These are phyloP conservation scores for Acheta domesticus DNA, from an alignment of 2,888 invertebrate species.

Conservation along the genomic window DNA sequence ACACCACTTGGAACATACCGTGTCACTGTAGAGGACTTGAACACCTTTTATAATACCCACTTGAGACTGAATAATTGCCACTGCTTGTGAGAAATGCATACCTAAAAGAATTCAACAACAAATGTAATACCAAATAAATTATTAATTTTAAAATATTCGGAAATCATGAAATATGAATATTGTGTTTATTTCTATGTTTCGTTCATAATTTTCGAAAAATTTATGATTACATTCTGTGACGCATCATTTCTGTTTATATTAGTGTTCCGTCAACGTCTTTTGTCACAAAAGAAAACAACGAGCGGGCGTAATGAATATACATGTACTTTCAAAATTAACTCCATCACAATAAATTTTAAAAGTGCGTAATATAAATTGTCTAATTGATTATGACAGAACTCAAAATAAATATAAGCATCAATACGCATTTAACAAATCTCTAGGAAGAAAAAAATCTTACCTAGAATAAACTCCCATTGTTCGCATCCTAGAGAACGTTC, in stretches of 20 bases:
- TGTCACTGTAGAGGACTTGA: slow-evolving; percentile 94
- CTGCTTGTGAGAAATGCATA: slow-evolving; percentile 97
- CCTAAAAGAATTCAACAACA: slow-evolving; percentile 53
- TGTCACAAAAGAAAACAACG: neutral
- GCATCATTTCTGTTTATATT: neutral
- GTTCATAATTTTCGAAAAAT: neutral
- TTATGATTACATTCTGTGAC: neutral
- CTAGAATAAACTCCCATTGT: slow-evolving; percentile 96
- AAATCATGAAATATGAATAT: too few species aligned
- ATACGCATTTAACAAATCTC: neutral
- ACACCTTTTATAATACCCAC: slow-evolving; percentile 92
- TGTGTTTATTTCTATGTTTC: too few species aligned
- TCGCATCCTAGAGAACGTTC: slow-evolving; percentile 94
- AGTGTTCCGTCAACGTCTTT: neutral
- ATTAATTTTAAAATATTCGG: too few species aligned
- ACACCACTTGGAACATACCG: slow-evolving; percentile 57
- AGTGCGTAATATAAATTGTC: too few species aligned
- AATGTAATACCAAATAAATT: neutral
- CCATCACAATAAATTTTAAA: too few species aligned
- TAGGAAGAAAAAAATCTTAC: slow-evolving; percentile 56
- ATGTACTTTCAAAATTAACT: too few species aligned
- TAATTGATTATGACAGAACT: too few species aligned
- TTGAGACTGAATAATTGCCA: slow-evolving; percentile 94
- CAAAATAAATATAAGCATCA: neutral
- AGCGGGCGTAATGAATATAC: too few species aligned